Conservation (phyloP, 2,797 vertebrate species). For the Netta rufina region DNA sequence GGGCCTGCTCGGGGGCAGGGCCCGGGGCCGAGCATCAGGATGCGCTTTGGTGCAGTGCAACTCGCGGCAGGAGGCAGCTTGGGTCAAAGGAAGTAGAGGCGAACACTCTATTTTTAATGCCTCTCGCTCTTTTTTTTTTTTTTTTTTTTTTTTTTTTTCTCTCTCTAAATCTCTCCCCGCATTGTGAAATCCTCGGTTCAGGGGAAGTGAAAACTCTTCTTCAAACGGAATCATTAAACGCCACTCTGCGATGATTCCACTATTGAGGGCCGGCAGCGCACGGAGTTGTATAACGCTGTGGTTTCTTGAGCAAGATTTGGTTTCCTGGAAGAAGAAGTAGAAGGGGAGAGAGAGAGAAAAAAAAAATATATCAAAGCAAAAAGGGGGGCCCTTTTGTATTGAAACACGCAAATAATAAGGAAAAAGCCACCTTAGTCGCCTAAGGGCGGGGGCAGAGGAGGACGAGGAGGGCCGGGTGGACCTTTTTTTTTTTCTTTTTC, state of each 20-base stretch:
- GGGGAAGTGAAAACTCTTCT: conserved; percentile 83
- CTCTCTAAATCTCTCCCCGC: background rate
- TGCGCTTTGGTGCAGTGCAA: background rate
- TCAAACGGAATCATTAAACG: conserved; percentile 72
- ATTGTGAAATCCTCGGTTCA: conserved; percentile 76
- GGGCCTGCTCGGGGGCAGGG: background rate
- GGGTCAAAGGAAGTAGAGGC: conserved; percentile 59
- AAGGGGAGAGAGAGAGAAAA: background rate
- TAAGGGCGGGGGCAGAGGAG: background rate
- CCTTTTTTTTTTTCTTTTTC: background rate
- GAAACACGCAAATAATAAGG: background rate
- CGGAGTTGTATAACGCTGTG: conserved; percentile 41
- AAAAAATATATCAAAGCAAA: background rate
- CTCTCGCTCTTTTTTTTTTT: background rate
- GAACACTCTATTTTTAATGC: conserved; percentile 38
- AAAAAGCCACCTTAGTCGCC: background rate
- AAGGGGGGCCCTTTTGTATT: background rate
- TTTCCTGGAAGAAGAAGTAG: conserved; percentile 38
- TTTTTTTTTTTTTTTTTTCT: background rate
- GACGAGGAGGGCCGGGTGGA: background rate
- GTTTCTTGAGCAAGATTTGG: conserved; percentile 39
- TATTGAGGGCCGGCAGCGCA: background rate
- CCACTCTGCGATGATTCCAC: conserved; percentile 38
- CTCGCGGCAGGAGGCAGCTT: conserved; percentile 53
- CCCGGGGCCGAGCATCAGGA: background rate